Base-by-base conservation (phyloP, 2,113 vertebrate genomes). In the Corythaeola cristata region DNA sequence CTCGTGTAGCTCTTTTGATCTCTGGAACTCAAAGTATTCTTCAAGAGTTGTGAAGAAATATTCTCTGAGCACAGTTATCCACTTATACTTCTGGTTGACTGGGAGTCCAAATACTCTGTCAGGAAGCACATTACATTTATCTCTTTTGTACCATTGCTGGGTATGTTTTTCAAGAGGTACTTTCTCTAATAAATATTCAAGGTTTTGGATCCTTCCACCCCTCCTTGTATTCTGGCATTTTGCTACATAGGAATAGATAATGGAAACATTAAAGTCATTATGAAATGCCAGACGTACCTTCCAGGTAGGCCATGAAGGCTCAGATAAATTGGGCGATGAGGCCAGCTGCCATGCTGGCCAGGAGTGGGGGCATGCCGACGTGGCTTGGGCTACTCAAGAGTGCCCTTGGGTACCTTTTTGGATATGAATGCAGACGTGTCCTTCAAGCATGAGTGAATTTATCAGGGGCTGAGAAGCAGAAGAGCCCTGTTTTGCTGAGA, bases 1-100 rank as follows among this genome's bases (percentile, higher is more conserved):
- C 33, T 93, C 1, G 0, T 63, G 73, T 49, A 86, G 55, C 58
- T 94, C 90, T 90, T 96, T 95, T 96, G 88, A 97, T 96, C 85
- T 90, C 66, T 75, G 39, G 47, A 85, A 89, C 85, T 96, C 60
- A 35, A 84, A 90, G 44, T 41, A 93, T 50, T 85, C 49, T 79
- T 68, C 1, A 0, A 68, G 68, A 86, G 37, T 58, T 77, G 55
- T 39, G 82, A 94, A 94, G 82, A 85, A 95, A 80, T 80, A 79
- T 63, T 93, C 30, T 91, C 28, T 32, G 47, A 91, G 59, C 78
- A 76, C 33, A 66, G 53, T 93, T 93, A 63, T 85, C 74, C 41
- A 30, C 41, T 90, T 85, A 15, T 0, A n/a, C 33, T 71, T 53
- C 52, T 90, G 74, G 41, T 39, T 92, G 86, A 68, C 72, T 39